Base-by-base conservation (phyloP, 2,888 invertebrate species). In the Strigamia crassipes region DNA sequence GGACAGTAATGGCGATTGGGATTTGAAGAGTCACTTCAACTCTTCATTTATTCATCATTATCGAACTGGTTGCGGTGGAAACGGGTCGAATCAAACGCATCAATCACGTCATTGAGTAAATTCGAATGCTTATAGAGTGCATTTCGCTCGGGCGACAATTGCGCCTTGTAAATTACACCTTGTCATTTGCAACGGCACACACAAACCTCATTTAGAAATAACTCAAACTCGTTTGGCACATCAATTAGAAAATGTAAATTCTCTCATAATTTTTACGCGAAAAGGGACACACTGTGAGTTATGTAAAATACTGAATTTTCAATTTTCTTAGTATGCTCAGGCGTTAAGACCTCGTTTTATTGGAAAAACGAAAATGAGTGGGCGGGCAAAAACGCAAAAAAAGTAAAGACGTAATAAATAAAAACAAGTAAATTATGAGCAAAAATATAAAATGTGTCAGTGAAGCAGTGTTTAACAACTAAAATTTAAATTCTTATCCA, bases 41-140 rank as follows among this genome's bases (percentile, higher is more conserved):
- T 66, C 61, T 66, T 66, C 61, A 66, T 66, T 66, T 66, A 66
- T 66, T 66, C 61, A 66, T 66, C 61, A 23, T 66, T 66, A 66
- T 66, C 6, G 61, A 66, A 23, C 61, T 8, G 61, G 61, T 66
- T 66, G 61, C 21, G 18, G 21, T 18, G 61, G n/a, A 21, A 66
- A 66, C 0, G 21, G 61, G 21, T 66, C 61, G 23, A 23, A 18
- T 66, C 61, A 21, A 66, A 66, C 46, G 23, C 61, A 66, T 66
- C 61, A 66, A 66, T 66, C 61, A 66, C 0, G 21, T 23, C 21
- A 66, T 66, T 66, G 61, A 8, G 6, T 9, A 12, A 66, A 18
- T 66, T 23, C 61, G 23, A 66, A 66, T 66, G 9, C 61, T 23
- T 23, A 66, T n/a, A 66, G 23, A 66, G 61, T 66, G 61, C 61